A percentile compares a stretch with the other conserved stretches of the same genome.
Conservation (phyloP, 1,140 invertebrate species). For the Drosophila truncata region DNA sequence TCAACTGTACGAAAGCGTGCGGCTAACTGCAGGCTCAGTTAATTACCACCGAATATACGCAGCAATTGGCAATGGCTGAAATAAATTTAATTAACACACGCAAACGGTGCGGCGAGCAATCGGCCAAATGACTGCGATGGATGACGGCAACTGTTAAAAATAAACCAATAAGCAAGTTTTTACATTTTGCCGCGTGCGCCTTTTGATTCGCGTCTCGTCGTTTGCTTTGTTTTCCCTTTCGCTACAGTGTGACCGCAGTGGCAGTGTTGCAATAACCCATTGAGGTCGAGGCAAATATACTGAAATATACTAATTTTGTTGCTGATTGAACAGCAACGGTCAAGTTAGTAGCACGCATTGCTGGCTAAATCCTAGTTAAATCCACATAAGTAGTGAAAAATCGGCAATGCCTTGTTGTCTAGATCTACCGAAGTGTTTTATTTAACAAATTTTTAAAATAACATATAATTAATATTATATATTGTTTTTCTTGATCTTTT, state of each 20-base stretch:
- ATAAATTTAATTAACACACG: slow-evolving; percentile 72
- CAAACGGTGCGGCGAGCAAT: slow-evolving; percentile 30
- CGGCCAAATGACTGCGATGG: slow-evolving; percentile 59
- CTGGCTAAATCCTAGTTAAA: no score
- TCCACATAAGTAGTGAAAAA: no score
- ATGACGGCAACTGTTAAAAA: slow-evolving; percentile 82
- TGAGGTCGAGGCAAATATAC: background rate
- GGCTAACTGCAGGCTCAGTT: slow-evolving; percentile 52
- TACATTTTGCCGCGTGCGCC: slow-evolving; percentile 61
- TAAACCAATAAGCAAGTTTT: slow-evolving; percentile 74
- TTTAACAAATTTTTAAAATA: no score
- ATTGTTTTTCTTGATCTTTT: no score
- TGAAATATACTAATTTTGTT: background rate
- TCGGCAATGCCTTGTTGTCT: no score
- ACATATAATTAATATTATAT: no score
- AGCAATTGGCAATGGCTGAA: slow-evolving; percentile 61
- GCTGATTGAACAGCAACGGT: background rate
- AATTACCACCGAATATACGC: slow-evolving; percentile 66
- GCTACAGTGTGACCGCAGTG: slow-evolving; percentile 17
- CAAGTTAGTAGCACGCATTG: no score
- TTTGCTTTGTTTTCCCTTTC: slow-evolving; percentile 53
- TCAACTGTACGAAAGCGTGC: slow-evolving; percentile 44
- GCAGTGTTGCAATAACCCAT: background rate
- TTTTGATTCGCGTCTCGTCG: slow-evolving; percentile 54
- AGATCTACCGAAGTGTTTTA: no score